These are phyloP conservation scores for Poecilia picta DNA, from an alignment of 2,797 vertebrate genomes.

Conservation along the genomic window DNA sequence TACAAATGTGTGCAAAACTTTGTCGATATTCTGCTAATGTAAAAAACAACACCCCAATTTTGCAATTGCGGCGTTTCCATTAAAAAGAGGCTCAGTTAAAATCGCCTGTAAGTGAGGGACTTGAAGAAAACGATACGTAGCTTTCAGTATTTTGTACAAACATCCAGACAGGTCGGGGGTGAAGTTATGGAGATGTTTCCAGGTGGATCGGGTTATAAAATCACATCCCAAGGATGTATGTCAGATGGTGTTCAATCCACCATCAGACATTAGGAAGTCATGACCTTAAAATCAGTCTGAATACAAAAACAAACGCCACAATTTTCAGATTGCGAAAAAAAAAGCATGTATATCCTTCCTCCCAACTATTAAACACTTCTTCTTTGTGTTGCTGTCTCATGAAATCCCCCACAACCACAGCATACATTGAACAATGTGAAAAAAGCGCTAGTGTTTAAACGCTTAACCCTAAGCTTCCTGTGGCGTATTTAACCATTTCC, in stretches of 20 bases:
- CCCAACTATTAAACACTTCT: background rate
- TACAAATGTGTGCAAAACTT: too few relatives aligned
- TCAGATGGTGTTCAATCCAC: background rate
- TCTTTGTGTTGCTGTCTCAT: background rate
- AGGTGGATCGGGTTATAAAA: background rate
- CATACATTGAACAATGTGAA: background rate
- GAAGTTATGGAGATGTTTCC: background rate
- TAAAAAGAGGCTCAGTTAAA: too few relatives aligned
- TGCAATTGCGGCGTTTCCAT: too few relatives aligned
- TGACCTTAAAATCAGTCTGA: background rate
- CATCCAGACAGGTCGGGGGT: background rate
- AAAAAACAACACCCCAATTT: too few relatives aligned
- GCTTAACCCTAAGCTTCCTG: background rate
- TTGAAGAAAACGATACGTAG: background rate
- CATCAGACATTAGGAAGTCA: background rate
- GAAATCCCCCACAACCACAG: background rate
- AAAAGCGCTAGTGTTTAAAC: background rate
- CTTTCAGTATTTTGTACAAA: background rate
- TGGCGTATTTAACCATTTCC: background rate
- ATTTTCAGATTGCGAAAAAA: background rate
- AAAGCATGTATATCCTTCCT: background rate
- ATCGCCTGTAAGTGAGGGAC: too few relatives aligned
- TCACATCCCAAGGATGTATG: background rate
- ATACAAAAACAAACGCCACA: background rate
- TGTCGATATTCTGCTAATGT: too few relatives aligned